Evolutionary conservation across 2,113 vertebrate species (phyloP).

Genomic region (Bostrychus sinensis): DNA sequence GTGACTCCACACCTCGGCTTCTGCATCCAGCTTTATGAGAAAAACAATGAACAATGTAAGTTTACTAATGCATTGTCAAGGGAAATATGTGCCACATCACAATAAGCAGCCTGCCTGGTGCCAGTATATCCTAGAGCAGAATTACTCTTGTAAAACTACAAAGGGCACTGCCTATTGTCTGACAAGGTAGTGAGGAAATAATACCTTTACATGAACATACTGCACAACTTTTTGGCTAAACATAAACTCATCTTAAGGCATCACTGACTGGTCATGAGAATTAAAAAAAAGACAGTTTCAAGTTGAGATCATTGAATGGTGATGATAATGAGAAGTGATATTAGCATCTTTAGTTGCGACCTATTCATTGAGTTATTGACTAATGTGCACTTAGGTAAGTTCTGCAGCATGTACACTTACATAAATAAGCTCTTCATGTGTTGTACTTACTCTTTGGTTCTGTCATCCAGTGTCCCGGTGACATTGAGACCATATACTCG

Average conservation of each 20-base stretch:
- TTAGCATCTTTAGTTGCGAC: constrained; percentile 45
- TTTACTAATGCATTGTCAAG: not conserved
- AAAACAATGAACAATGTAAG: constrained; percentile 9
- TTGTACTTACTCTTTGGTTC: constrained; percentile 88
- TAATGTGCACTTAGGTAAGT: constrained; percentile 25
- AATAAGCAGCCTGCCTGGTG: constrained; percentile 35
- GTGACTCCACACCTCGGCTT: constrained; percentile 95
- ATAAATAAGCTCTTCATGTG: not conserved
- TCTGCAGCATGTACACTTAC: constrained; percentile 22
- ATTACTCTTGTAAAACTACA: constrained; percentile 29
- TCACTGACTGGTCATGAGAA: constrained; percentile 78
- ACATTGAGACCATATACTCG: constrained; percentile 90
- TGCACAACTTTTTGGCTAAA: constrained; percentile 42
- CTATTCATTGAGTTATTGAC: constrained; percentile 36
- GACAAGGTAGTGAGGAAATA: not conserved
- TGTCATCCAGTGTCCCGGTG: constrained; percentile 90
- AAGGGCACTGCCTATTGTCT: constrained; percentile 21
- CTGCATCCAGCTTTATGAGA: constrained; percentile 92
- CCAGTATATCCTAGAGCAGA: constrained; percentile 25
- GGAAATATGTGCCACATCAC: constrained; percentile 33
- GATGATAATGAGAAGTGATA: constrained; percentile 21
- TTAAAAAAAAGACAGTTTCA: constrained; percentile 69
- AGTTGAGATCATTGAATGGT: constrained; percentile 30
- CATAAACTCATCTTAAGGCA: constrained; percentile 73
- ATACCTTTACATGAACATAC: constrained; percentile 38